These are phyloP conservation scores for Galeopterus variegatus DNA, from an alignment of 2,113 vertebrate species.

Conservation along the genomic window DNA sequence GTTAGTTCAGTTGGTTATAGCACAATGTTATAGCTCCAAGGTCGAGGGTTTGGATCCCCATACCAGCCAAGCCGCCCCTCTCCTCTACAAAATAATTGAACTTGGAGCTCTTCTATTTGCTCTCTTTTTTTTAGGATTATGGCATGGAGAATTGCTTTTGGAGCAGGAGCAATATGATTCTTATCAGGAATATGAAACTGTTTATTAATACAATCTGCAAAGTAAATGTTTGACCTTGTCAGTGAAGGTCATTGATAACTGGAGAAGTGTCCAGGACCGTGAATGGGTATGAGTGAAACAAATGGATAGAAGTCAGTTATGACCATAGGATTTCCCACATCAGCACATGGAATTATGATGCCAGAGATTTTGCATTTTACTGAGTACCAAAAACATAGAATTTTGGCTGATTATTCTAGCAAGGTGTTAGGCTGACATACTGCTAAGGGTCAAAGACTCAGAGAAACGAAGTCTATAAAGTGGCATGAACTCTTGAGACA, in stretches of 20 bases:
- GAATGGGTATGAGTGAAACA: background rate
- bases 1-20: too few species aligned
- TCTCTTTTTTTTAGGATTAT: background rate
- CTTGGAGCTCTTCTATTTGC: background rate
- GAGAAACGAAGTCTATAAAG: background rate
- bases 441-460: background rate
- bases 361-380: constrained; percentile 3
- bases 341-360: background rate
- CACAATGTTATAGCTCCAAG: too few species aligned
- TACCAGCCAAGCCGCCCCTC: too few species aligned
- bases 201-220: background rate
- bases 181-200: background rate
- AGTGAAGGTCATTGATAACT: background rate
- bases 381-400: background rate
- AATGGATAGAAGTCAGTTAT: background rate
- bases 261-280: background rate
- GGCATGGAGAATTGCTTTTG: background rate
- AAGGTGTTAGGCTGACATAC: background rate
- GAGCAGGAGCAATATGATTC: background rate
- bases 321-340: background rate
- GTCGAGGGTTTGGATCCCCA: too few species aligned
- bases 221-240: background rate
- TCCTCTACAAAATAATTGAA: background rate
- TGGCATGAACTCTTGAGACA: background rate
- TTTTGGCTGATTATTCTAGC: background rate